A percentile compares a stretch with the other conserved stretches of the same genome.
Evolutionary conservation across 1,140 invertebrate genomes (phyloP).

Genomic region (Pogonomyrmex californicus): DNA sequence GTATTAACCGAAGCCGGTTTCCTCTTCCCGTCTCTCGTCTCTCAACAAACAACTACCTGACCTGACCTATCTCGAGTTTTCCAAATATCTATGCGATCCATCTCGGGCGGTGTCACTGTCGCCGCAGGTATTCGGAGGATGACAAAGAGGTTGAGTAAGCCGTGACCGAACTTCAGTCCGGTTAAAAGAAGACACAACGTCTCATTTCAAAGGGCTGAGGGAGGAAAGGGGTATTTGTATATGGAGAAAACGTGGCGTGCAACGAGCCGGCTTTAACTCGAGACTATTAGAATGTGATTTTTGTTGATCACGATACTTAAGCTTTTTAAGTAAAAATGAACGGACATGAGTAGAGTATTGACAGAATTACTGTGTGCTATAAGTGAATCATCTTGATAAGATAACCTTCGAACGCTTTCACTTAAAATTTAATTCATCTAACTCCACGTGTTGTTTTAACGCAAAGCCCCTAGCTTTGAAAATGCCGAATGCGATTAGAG

Average conservation of each 20-base stretch:
- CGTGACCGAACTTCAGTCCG: neutral
- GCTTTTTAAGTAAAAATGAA: neutral
- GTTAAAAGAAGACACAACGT: neutral
- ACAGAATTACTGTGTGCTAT: too few species aligned
- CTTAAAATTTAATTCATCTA: neutral
- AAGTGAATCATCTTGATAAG: neutral
- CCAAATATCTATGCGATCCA: neutral
- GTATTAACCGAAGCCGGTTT: slow-evolving; percentile 1
- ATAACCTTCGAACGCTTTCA: neutral
- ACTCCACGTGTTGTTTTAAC: neutral
- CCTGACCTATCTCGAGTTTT: slow-evolving; percentile 28
- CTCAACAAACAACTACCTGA: slow-evolving; percentile 44
- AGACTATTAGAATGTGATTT: neutral
- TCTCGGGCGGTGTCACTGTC: neutral
- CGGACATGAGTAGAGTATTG: neutral
- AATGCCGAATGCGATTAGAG: too few species aligned
- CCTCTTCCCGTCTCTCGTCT: neutral
- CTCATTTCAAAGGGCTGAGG: neutral
- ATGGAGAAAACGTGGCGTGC: neutral
- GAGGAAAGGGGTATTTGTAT: neutral
- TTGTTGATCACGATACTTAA: neutral
- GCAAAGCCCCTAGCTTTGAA: neutral
- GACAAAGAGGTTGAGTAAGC: neutral
- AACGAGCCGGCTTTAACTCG: neutral
- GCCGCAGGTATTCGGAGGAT: neutral